Base-by-base conservation (phyloP, 2,888 invertebrate species). In the Nomada hirtipes region DNA sequence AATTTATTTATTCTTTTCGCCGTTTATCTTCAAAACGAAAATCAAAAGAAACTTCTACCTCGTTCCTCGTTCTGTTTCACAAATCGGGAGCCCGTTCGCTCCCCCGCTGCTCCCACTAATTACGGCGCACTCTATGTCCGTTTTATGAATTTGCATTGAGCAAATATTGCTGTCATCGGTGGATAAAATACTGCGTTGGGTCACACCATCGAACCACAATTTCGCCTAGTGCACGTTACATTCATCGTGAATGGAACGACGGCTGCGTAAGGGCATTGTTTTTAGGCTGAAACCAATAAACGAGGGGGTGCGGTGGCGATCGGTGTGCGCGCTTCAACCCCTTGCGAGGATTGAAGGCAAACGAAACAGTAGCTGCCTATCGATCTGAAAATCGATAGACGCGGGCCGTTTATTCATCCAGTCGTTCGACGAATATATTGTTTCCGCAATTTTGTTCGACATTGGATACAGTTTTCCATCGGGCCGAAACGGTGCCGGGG, bases 281-380 rank as follows among this genome's bases (percentile, higher is more conserved):
- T 91, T 89, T 90, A 87, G 86, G 84, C 82, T 69, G 89, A 87
- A 87, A 87, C 86, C 90, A 89, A 91, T 91, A 91, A 91, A 91
- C 88, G 90, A 79, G 71, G 71, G 76, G 57, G 59, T 78, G 67
- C 55, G 86, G 88, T 80, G 75, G 75, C 68, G 85, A 86, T 36
- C 36, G 36, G 36, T 36, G 82, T 85, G 67, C 79, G 80, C 10
- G 23, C 11, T 85, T 86, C 71, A 76, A 70, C 74, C 84, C 77
- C 73, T 68, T 69, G 71, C 79, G 77, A 70, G 82, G 80, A 78
- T 84, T 76, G 85, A 88, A 86, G 87, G 85, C 87, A 86, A 81
- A 83, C 84, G 88, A 86, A 87, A 87, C 79, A 76, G 79, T 76
- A 59, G 68, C 84, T 79, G 77, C 52, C 81, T 79, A 88, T 88